phyloP scores from a whole-genome alignment of 1,140 invertebrate species.

The Pogonomyrmex californicus region DNA sequence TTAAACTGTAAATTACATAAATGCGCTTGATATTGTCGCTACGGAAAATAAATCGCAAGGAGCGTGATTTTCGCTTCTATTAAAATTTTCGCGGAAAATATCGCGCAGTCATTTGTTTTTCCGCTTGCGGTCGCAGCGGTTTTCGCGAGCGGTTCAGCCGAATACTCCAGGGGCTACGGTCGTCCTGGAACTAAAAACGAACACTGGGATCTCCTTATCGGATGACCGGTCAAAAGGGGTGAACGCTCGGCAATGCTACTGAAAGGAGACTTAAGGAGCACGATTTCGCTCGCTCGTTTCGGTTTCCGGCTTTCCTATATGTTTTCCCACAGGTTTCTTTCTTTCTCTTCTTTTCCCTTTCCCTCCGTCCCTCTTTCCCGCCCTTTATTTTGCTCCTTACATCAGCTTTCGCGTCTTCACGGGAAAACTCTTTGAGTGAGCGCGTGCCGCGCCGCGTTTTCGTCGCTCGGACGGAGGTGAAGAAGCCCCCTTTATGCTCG shows the following conservation, averaged over 20 bases:
- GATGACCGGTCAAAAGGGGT: slow-evolving; percentile 68
- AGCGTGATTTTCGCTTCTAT: slow-evolving; percentile 4
- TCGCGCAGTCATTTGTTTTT: slow-evolving; percentile 49
- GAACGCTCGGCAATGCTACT: slow-evolving; percentile 38
- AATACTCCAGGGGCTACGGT: slow-evolving; percentile 6
- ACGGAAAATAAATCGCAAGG: not conserved
- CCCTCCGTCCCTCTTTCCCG: not conserved
- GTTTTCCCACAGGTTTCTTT: slow-evolving; percentile 20
- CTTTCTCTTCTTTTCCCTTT: not conserved
- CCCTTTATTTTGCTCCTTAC: slow-evolving; percentile 20
- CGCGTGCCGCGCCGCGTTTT: slow-evolving; percentile 59
- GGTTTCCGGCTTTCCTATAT: not conserved
- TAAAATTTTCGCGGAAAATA: slow-evolving; percentile 21
- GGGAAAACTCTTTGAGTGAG: slow-evolving; percentile 68
- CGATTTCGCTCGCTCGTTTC: slow-evolving; percentile 22
- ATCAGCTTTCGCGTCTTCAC: slow-evolving; percentile 29
- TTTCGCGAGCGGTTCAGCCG: not conserved
- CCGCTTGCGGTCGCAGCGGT: not conserved
- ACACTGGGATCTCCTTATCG: slow-evolving; percentile 49
- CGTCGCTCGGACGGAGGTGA: slow-evolving; percentile 11
- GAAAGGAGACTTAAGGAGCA: slow-evolving; percentile 50
- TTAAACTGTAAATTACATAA: not conserved
- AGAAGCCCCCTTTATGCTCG: slow-evolving; percentile 48
- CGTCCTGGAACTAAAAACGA: slow-evolving; percentile 31
- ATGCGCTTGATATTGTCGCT: slow-evolving; percentile 20